Evolutionary conservation across 2,888 invertebrate genomes (phyloP), one percentile per base, ranked within the genome.

Genomic region (Ectobius pallidus): DNA sequence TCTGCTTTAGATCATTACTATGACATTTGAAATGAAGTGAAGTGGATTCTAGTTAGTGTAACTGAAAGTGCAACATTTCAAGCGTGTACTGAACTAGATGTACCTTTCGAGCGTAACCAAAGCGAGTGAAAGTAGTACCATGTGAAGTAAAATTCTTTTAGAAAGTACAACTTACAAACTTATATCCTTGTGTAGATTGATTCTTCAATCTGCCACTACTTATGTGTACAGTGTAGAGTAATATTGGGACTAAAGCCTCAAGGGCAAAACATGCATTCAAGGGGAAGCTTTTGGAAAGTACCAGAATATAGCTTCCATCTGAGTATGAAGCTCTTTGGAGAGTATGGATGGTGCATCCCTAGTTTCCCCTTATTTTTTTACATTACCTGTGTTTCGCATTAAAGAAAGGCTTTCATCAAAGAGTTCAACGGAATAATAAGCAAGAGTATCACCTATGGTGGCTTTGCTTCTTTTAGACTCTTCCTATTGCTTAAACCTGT

Each of bases 311-410:
- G 1, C 20, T 7, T 1, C 27, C 27, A 25, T 58, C n/a, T 25
- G 16, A 0, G 32, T 25, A 27, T 55, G 55, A 55, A 27, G n/a
- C 55, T 55, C n/a, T 2, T 1, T 58, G n/a, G 16, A 14, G 16
- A 25, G 16, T 58, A 3, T 30, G 4, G 7, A 6, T 27, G 27
- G 22, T 30, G 27, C 58, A 30, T 7, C 27, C 58, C 30, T 58
- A n/a, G 32, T 58, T 30, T 58, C 58, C 27, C 65, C 65, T 65
- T 46, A 65, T 65, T 65, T 65, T 65, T 65, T 65, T 65, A 65
- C 58, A 58, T 30, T 58, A 58, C 58, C 30, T 58, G 58, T 58
- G 58, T 58, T 58, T 58, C 58, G 30, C 22, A 4, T 58, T 22
- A 16, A 58, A 32, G 58, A 25, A 58, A n/a, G 58, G 27, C 30